Base-by-base conservation (phyloP, 2,113 vertebrate species). In the Leptosomus discolor region DNA sequence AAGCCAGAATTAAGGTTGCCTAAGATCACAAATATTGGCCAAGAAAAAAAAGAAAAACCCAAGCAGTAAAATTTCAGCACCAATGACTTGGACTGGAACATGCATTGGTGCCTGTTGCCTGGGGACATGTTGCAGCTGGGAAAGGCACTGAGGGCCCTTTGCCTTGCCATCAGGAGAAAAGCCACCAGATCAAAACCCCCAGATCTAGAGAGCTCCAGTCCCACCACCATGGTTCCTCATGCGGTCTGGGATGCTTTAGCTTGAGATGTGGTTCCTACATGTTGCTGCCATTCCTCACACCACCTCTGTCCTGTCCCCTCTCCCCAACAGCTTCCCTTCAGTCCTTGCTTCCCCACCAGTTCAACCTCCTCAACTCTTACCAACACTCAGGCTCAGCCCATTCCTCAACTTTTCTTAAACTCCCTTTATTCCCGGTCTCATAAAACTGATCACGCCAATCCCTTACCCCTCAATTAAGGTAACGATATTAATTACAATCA, bases 61-160 rank as follows among this genome's bases (percentile, higher is more conserved):
- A 43, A 76, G 5, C 8, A 12, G 15, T 15, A 41, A 32, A 8
- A 53, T 46, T 71, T 65, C 7, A 23, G 43, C 37, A n/a, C 37
- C 2, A 5, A 53, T 6, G 14, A 6, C 36, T 53, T n/a, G 9
- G 24, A 45, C 13, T 15, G 20, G 24, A 57, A 19, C 0, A 1
- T 12, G 39, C 2, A 2, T 26, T 26, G 19, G 15, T 17, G 8
- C 24, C 34, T 23, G 21, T 29, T 54, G 30, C 15, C 39, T 27
- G 46, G 54, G 41, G 41, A 43, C 32, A 63, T 0, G 2, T 0
- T 43, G 56, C 12, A 50, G 36, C 17, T 63, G 41, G 46, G 21
- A 46, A 67, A 46, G 24, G 23, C 53, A 41, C 11, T 1, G 7
- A 58, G 32, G 32, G 12, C 6, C 36, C 5, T 37, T n/a, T 51